phyloP scores from a whole-genome alignment of 2,797 vertebrate genomes.

The Margarornis squamiger region DNA sequence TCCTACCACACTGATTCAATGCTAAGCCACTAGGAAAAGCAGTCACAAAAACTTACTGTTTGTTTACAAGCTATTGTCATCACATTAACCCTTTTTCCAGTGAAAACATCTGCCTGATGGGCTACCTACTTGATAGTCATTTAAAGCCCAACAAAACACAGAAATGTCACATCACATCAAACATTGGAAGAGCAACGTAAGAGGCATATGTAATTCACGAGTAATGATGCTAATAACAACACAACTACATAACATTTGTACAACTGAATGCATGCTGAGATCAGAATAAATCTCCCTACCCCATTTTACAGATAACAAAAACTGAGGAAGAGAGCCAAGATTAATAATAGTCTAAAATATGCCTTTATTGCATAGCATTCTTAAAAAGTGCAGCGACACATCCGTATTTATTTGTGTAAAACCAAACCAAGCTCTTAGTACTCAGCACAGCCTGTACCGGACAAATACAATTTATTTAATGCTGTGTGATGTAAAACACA shows the following conservation, averaged over 20 bases:
- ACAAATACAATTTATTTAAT: not conserved
- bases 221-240: not conserved
- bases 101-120: not conserved
- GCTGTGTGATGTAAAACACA: not conserved
- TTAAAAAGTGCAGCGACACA: not conserved
- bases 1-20: not conserved
- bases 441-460: not conserved
- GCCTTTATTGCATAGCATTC: not conserved
- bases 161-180: not conserved
- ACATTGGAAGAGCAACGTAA: not conserved
- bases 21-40: not conserved
- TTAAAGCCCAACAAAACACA: not conserved
- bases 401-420: not conserved
- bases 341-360: not conserved
- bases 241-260: not conserved
- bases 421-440: not conserved
- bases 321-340: not conserved
- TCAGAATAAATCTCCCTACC: not conserved
- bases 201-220: not conserved
- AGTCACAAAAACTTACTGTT: not conserved
- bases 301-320: conserved; percentile 1
- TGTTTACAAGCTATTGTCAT: not conserved
- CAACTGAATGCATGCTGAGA: not conserved
- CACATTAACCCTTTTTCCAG: not conserved
- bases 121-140: not conserved